Evolutionary conservation across 2,797 vertebrate genomes (phyloP).

Genomic region (Heteromormyrus szaboi): DNA sequence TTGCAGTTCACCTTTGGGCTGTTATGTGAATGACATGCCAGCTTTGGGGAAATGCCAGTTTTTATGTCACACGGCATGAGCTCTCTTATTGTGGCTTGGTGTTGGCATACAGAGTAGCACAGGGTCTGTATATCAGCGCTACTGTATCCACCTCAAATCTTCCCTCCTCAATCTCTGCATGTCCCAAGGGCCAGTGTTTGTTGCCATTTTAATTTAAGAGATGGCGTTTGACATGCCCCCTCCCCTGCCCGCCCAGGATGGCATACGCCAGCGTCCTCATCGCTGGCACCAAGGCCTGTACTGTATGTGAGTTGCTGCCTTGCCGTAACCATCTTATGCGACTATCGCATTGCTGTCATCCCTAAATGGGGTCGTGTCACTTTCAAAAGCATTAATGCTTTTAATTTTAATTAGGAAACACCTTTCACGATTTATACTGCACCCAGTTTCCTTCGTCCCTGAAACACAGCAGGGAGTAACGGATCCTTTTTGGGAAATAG

Average conservation of each 20-base stretch:
- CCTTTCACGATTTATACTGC: background rate
- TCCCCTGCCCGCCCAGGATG: conserved; percentile 21
- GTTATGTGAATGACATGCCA: conserved; percentile 35
- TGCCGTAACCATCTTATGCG: background rate
- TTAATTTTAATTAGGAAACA: background rate
- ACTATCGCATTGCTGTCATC: background rate
- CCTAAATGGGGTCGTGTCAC: background rate
- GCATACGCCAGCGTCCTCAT: background rate
- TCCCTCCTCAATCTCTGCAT: conserved; percentile 14
- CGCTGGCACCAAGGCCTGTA: background rate
- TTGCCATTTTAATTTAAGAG: conserved; percentile 40
- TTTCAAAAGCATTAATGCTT: conserved; percentile 11
- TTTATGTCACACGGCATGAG: conserved; percentile 38
- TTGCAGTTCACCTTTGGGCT: conserved; percentile 33
- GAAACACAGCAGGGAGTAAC: background rate
- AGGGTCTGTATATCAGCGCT: background rate
- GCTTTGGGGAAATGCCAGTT: conserved; percentile 33
- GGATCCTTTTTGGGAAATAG: background rate
- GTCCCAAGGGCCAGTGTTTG: background rate
- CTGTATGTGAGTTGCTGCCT: background rate
- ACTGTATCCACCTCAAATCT: background rate
- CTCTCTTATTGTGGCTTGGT: conserved; percentile 26
- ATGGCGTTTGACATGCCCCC: conserved; percentile 45
- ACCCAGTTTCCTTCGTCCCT: background rate
- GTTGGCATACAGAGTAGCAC: conserved; percentile 17